Conservation (phyloP, 2,113 vertebrate species). For the Corapipo altera region DNA sequence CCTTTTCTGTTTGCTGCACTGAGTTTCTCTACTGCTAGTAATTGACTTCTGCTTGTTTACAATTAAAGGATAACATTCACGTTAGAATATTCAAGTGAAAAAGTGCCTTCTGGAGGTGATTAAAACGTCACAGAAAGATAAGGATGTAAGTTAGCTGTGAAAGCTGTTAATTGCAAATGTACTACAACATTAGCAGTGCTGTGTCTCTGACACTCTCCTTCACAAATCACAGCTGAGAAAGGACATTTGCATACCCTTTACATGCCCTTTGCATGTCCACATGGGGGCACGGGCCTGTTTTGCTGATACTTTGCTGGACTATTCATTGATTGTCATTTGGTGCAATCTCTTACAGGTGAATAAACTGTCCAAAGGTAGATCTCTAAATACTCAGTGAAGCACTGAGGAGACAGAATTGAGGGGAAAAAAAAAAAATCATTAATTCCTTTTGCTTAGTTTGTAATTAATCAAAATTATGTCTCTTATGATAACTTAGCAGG, state of each 20-base stretch:
- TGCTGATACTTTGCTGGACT: not conserved
- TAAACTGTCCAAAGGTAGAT: not conserved
- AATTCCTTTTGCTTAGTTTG: not conserved
- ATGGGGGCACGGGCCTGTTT: not conserved
- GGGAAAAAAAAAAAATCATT: not conserved
- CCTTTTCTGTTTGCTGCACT: slow-evolving; percentile 31
- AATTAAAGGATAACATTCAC: slow-evolving; percentile 60
- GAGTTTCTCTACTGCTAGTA: slow-evolving; percentile 40
- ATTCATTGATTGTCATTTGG: not conserved
- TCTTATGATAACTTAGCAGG: not conserved
- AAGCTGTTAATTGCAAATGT: slow-evolving; percentile 44
- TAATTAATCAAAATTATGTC: not conserved
- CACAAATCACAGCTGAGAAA: not conserved
- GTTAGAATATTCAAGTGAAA: slow-evolving; percentile 49
- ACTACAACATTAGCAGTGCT: not conserved
- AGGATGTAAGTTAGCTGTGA: slow-evolving; percentile 19
- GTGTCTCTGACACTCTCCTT: not conserved
- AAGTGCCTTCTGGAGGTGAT: slow-evolving; percentile 60
- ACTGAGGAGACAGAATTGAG: not conserved
- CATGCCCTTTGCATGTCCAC: not conserved
- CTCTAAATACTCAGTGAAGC: not conserved
- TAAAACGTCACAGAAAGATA: slow-evolving; percentile 31
- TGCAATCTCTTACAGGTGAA: not conserved
- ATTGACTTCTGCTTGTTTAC: slow-evolving; percentile 59
- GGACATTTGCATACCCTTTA: not conserved